These are phyloP conservation scores for Montipora cactus DNA, from an alignment of 64 coral and sea anemone species.

Conservation along the genomic window DNA sequence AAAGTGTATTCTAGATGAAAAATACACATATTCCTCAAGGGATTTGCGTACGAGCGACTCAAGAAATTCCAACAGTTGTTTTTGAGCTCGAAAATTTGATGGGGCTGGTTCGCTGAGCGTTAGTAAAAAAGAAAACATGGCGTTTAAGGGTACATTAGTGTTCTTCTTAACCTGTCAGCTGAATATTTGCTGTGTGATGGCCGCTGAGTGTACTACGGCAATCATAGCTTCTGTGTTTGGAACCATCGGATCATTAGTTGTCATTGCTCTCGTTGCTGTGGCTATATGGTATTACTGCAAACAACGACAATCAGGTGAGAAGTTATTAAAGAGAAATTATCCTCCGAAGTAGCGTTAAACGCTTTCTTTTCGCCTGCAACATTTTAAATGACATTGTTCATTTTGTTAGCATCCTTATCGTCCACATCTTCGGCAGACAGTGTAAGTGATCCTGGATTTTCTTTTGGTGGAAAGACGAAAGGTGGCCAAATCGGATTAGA, in stretches of 20 bases:
- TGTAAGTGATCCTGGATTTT: slow-evolving; percentile 12
- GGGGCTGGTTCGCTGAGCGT: neutral
- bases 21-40: slow-evolving; percentile 21
- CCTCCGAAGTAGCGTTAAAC: neutral
- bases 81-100: neutral
- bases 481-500: slow-evolving; percentile 19
- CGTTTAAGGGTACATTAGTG: neutral
- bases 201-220: slow-evolving; percentile 20
- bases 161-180: neutral
- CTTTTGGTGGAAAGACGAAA: slow-evolving; percentile 21
- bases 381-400: slow-evolving; percentile 6
- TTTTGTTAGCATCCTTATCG: neutral
- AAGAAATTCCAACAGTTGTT: neutral
- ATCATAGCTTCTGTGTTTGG: slow-evolving; percentile 45
- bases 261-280: slow-evolving; percentile 13
- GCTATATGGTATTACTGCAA: slow-evolving; percentile 30
- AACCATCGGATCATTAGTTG: neutral
- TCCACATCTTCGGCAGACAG: slow-evolving; percentile 13
- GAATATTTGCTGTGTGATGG: slow-evolving; percentile 6
- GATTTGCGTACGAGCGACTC: neutral
- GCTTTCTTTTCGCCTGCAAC: neutral
- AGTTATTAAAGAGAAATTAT: neutral
- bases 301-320: slow-evolving; percentile 8
- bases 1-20: neutral
- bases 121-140: slow-evolving; percentile 2